phyloP scores from a whole-genome alignment of 2,113 vertebrate species.

The Rhadina sibilatrix region DNA sequence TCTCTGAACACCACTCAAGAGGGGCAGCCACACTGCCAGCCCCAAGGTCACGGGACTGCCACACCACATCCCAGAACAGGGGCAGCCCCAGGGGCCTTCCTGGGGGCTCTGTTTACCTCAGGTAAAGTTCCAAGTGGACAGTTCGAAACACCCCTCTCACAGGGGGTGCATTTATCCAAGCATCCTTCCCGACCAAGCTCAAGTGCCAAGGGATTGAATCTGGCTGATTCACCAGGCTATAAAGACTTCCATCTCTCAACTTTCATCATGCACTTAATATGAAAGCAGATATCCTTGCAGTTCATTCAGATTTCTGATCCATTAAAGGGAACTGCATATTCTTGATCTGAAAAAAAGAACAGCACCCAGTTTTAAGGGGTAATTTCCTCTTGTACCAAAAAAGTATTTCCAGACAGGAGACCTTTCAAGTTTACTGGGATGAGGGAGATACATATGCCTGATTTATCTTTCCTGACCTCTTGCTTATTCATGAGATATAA shows the following conservation, averaged over 20 bases:
- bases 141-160: neutral
- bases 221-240: neutral
- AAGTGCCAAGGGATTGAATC: rapidly evolving
- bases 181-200: neutral
- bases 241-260: neutral
- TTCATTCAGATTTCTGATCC: neutral
- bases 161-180: neutral
- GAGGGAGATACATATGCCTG: neutral
- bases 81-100: neutral
- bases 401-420: neutral
- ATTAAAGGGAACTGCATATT: neutral
- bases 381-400: neutral
- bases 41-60: rapidly evolving
- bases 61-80: neutral
- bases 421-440: neutral
- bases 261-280: neutral
- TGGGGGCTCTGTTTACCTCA: rapidly evolving
- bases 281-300: neutral
- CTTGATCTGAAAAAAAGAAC: neutral
- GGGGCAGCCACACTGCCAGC: neutral
- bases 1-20: neutral
- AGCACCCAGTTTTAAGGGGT: neutral
- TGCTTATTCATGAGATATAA: neutral
- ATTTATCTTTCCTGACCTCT: neutral
- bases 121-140: neutral